These are phyloP conservation scores for Trissoscelio sp. DNA, from an alignment of 2,888 invertebrate genomes.

Conservation along the genomic window DNA sequence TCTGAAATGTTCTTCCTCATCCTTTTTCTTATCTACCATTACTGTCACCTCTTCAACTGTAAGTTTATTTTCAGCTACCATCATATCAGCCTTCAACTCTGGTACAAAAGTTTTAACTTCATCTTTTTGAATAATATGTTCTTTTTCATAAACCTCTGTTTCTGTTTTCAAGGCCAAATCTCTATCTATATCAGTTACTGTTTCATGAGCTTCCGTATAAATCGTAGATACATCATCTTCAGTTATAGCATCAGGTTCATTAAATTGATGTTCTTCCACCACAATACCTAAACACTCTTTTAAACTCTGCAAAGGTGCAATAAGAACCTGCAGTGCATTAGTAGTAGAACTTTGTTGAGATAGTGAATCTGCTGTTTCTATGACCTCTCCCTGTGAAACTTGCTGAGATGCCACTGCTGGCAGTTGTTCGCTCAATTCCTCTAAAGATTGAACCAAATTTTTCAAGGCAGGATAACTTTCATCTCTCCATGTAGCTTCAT, in stretches of 20 bases:
- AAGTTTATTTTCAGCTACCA: neutral
- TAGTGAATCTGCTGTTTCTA: slow-evolving; percentile 35
- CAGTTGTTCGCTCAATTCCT: slow-evolving; percentile 70
- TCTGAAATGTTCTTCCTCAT: neutral
- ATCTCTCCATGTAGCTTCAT: slow-evolving; percentile 67
- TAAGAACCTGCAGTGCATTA: slow-evolving; percentile 60
- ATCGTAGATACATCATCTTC: slow-evolving; percentile 56
- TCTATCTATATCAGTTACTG: slow-evolving; percentile 17
- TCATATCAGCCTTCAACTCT: too few species aligned
- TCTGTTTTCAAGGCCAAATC: neutral
- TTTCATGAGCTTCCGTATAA: slow-evolving; percentile 57
- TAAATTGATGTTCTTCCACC: slow-evolving; percentile 65
- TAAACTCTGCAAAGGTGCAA: slow-evolving; percentile 68
- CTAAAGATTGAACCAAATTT: slow-evolving; percentile 70
- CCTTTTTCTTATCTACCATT: neutral
- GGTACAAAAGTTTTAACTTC: neutral
- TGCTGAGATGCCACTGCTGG: slow-evolving; percentile 60
- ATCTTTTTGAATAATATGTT: neutral
- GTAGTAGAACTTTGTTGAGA: slow-evolving; percentile 24
- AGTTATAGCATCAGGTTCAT: slow-evolving; percentile 57
- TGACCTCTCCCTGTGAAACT: slow-evolving; percentile 45
- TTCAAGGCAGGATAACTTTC: slow-evolving; percentile 71
- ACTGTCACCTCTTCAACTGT: neutral
- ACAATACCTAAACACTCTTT: slow-evolving; percentile 71
- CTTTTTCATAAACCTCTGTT: slow-evolving; percentile 11